These are phyloP conservation scores for Sminthurinus aureus DNA, from an alignment of 2,888 invertebrate species.

Conservation along the genomic window DNA sequence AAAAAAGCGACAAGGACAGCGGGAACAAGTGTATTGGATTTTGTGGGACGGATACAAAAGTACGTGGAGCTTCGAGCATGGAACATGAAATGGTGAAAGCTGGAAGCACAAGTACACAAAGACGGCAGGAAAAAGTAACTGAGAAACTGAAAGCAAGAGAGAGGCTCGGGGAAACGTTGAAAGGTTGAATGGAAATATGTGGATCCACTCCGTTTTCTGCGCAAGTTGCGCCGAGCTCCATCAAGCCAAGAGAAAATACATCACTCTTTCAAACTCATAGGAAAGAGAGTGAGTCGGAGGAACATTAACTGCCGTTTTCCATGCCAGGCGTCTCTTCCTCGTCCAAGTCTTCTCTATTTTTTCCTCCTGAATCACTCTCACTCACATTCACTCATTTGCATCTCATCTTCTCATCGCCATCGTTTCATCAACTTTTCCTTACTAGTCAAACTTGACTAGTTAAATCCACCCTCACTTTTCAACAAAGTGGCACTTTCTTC, in stretches of 20 bases:
- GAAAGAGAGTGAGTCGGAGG: neutral
- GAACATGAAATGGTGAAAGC: no score
- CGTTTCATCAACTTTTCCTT: neutral
- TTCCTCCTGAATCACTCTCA: neutral
- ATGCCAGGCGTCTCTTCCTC: neutral
- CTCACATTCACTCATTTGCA: neutral
- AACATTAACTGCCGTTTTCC: conserved; percentile 6
- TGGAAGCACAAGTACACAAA: no score
- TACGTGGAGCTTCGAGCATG: no score
- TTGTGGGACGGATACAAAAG: no score
- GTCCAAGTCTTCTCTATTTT: conserved; percentile 1
- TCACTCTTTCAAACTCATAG: neutral
- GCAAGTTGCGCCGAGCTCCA: conserved; percentile 25
- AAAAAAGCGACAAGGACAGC: neutral
- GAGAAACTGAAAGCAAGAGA: neutral
- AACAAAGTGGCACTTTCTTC: no score
- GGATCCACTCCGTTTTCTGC: neutral
- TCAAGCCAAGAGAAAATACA: conserved; percentile 11
- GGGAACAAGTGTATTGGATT: neutral
- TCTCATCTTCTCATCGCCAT: no score
- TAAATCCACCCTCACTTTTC: no score
- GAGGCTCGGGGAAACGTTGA: neutral
- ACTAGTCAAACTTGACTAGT: neutral
- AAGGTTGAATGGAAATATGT: neutral
- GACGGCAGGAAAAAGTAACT: neutral